A percentile compares a stretch with the other conserved stretches of the same genome.
phyloP scores from a whole-genome alignment of 2,888 invertebrate species.

The Mythimna albipuncta region DNA sequence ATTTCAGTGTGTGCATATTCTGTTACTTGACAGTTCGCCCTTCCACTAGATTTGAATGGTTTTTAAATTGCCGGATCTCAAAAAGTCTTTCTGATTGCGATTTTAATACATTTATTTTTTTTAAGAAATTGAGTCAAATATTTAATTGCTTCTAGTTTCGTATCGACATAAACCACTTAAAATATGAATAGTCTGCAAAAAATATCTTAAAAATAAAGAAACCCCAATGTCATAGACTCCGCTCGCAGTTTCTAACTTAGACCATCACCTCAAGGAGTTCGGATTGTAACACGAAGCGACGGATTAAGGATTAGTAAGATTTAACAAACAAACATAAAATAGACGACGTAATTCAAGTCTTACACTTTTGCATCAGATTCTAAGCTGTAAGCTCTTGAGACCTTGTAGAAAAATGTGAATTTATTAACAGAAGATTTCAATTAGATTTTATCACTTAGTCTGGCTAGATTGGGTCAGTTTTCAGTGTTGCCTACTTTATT shows the following conservation, averaged over 20 bases:
- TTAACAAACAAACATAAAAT: slow-evolving; percentile 79
- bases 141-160: too few species aligned
- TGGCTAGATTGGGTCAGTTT: neutral
- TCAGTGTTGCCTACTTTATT: neutral
- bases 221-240: neutral
- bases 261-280: slow-evolving; percentile 54
- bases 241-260: slow-evolving; percentile 13
- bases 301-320: slow-evolving; percentile 81
- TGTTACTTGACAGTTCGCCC: too few species aligned
- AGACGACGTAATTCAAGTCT: slow-evolving; percentile 76
- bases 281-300: slow-evolving; percentile 76
- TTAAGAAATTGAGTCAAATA: too few species aligned
- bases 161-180: too few species aligned
- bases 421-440: slow-evolving; percentile 21
- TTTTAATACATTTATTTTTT: too few species aligned
- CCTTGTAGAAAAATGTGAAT: slow-evolving; percentile 18
- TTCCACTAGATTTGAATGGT: too few species aligned
- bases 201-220: too few species aligned
- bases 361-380: slow-evolving; percentile 60
- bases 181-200: too few species aligned
- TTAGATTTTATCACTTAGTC: neutral
- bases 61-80: too few species aligned
- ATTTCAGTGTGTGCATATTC: too few species aligned
- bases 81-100: too few species aligned
- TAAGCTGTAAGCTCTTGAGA: slow-evolving; percentile 29